Evolutionary conservation across 2,888 invertebrate genomes (phyloP), one percentile per base, ranked within the genome.

Genomic region (Clunio marinus): DNA sequence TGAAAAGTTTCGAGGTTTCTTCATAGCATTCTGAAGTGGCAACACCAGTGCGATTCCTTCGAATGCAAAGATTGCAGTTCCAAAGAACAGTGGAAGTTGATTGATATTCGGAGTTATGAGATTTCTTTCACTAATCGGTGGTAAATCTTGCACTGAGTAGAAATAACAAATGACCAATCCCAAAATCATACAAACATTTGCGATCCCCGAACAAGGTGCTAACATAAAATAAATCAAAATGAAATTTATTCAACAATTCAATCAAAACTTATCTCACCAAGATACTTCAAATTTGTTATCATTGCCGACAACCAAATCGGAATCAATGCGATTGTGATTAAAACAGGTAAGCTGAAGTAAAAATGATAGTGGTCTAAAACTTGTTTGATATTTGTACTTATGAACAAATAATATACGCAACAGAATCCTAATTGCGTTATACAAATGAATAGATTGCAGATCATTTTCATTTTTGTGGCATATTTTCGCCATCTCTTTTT

Each of bases 381-480:
- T 85, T 88, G 85, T 78, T 89, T 83, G 70, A 93, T 77, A 77
- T 93, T 96, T 70, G 88, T 87, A 8, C 94, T 89, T 72, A 97
- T 91, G 17, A 97, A 97, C 15, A 97, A 92, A 74, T 96, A 91
- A 80, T 98, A 98, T 27, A 97, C 92, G 77, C 96, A 96, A 79
- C 98, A 98, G 81, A 98, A 97, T 70, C 98, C 98, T 70, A 98
- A 82, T 80, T 98, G 98, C n/a, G 97, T 97, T 69, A 96, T 82
- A 77, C 94, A 91, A 68, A 98, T 85, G 80, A 96, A 96, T 13
- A 85, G 74, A 78, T 96, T 93, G 70, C 96, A 91, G 69, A 87
- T 74, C 32, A 81, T 82, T 80, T 86, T 86, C 83, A 89, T 88
- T 7, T 80, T 74, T 28, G 78, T 79, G 0, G 90, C 84, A 74